Percentiles rank a stretch among this genome's conserved stretches.
These are phyloP conservation scores for Hirtodrosophila trivittata DNA, from an alignment of 2,888 invertebrate genomes.

Conservation along the genomic window DNA sequence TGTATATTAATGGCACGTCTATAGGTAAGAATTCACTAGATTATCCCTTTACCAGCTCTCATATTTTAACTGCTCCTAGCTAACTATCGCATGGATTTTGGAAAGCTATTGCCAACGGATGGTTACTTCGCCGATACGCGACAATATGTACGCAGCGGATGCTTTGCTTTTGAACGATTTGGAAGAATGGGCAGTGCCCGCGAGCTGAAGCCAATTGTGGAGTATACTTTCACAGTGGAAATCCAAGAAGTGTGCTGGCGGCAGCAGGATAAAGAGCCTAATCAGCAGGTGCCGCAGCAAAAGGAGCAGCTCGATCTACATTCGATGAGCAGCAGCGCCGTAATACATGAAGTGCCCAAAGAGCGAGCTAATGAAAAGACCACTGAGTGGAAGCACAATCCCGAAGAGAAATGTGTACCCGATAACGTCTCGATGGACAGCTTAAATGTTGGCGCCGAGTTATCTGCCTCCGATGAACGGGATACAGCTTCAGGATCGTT, in stretches of 20 bases:
- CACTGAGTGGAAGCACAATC: background rate
- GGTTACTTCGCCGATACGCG: slow-evolving; percentile 51
- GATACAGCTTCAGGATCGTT: background rate
- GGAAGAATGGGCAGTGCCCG: slow-evolving; percentile 51
- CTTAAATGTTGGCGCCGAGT: slow-evolving; percentile 53
- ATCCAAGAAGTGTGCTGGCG: slow-evolving; percentile 54
- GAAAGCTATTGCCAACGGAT: slow-evolving; percentile 64
- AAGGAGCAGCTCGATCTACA: slow-evolving; percentile 20
- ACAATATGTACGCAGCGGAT: slow-evolving; percentile 42
- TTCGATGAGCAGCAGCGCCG: slow-evolving; percentile 21
- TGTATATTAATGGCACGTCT: slow-evolving; percentile 82
- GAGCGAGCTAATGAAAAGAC: slow-evolving; percentile 11
- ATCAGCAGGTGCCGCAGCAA: background rate
- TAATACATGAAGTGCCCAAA: slow-evolving; percentile 35
- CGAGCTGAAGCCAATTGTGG: slow-evolving; percentile 69
- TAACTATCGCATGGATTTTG: slow-evolving; percentile 73
- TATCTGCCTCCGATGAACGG: slow-evolving; percentile 48
- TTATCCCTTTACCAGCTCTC: too few species aligned
- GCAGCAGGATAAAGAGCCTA: slow-evolving; percentile 9
- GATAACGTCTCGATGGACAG: slow-evolving; percentile 30
- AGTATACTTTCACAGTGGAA: slow-evolving; percentile 70
- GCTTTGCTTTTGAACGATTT: slow-evolving; percentile 65
- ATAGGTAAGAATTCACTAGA: slow-evolving; percentile 81
- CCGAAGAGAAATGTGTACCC: slow-evolving; percentile 1
- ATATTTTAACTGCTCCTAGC: too few species aligned